Evolutionary conservation across 2,797 vertebrate genomes (phyloP), one percentile per base, ranked within the genome.

Genomic region (Harpagifer antarcticus): DNA sequence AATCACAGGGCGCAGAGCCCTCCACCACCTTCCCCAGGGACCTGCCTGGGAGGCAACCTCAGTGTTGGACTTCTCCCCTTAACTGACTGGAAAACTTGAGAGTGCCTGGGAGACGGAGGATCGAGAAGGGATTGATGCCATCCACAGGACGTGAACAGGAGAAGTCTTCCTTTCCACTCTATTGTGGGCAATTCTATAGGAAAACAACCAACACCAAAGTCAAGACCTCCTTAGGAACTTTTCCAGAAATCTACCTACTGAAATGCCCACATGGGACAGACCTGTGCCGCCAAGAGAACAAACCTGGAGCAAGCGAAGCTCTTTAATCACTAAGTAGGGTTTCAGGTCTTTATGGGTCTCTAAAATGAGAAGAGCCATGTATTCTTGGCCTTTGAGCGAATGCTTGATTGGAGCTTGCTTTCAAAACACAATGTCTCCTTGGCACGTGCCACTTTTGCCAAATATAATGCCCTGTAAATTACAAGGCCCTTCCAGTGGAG

Each of bases 331-430:
- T 54, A 40, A 49, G 13, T 53, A 85, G 44, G 63, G 65, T 76
- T 89, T 86, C 44, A 71, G 71, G 78, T 80, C 65, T 69, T 79
- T 67, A 37, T 60, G 78, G 86, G 55, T 62, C 57, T 64, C 61
- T 47, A 20, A 64, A 45, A 88, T 77, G 85, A 37, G 74, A 59
- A 79, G 84, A 83, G 70, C 58, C 76, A 76, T 91, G 59, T 74
- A 73, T 49, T 74, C 52, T 60, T 79, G 56, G 82, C 72, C 58
- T 66, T 27, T 4, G 59, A 68, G 84, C 74, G 78, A 78, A 79
- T 23, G 20, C 63, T 84, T 90, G 85, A 93, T 91, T 91, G 77
- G 68, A 84, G 77, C 69, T 86, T 81, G 65, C 69, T 82, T 81
- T 80, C 54, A 85, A 79, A 85, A 80, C 71, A 59, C 57, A 88